Evolutionary conservation across 2,113 vertebrate species (phyloP), one percentile per base, ranked within the genome.

Genomic region (Bubalus kerabau): DNA sequence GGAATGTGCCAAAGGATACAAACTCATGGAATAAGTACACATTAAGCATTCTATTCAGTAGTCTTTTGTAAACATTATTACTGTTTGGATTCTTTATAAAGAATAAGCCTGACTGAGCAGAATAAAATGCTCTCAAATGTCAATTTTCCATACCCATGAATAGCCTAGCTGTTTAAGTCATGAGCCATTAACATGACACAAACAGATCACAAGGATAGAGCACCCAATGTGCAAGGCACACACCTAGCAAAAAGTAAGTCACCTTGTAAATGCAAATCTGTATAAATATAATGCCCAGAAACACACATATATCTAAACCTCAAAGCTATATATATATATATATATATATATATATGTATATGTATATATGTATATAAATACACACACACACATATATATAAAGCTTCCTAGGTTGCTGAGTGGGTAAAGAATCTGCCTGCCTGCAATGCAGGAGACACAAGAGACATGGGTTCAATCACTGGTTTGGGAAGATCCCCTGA

Each of bases 61-160:
- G 78, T 21, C 43, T 76, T 95, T 56, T 96, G 56, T 43, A 93
- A 97, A 91, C 59, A 60, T 87, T 82, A 88, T 91, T 86, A 62
- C 17, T 86, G 3, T 94, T 95, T 95, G 32, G 46, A 81, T 85
- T 87, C 94, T 26, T 96, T 74, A 80, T 93, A 74, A 89, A 98
- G 32, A 91, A 83, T 64, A 91, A 93, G 82, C 62, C 62, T 93
- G 78, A 97, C 32, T 62, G 62, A 97, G 90, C 91, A 97, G 89
- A 97, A 97, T 90, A 90, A 97, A 93, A 90, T 84, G 50, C 56
- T 89, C 92, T 95, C 36, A 96, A 89, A 94, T 93, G 90, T 46
- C 97, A 91, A 81, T 97, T 96, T 97, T 96, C 92, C 82, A 97
- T 91, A 94, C 76, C 48, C 26, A 46, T 78, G 92, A 94, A n/a